Evolutionary conservation across 2,797 vertebrate species (phyloP), one percentile per base, ranked within the genome.

Genomic region (Enteromius anoplus): DNA sequence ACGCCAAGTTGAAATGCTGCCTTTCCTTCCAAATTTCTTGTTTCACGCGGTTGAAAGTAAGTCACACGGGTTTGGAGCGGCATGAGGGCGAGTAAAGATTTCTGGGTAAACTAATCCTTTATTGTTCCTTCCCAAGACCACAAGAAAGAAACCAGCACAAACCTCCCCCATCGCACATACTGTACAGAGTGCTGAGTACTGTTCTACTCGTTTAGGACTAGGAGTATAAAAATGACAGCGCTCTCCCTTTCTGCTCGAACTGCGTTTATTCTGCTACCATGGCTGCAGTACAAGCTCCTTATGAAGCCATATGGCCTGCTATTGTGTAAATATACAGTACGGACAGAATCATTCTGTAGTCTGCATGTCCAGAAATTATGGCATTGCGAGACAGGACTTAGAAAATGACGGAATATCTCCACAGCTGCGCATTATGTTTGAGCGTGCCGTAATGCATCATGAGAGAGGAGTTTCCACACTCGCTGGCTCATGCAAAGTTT

Each of bases 381-480:
- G 70, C 79, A 73, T 69, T 80, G 81, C 49, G 40, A 45, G 51
- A 78, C 81, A 84, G 70, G 69, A 51, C 69, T 84, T 69, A 5
- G 82, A 81, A 86, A 78, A 80, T 66, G 49, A 77, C 5, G 75
- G 21, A 84, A 91, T 90, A 91, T 89, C 89, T 90, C 88, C 65
- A 91, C 93, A 90, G 89, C 90, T 91, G 90, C 90, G 92, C 91
- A 85, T 89, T 88, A 93, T 90, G 89, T 92, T 91, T 89, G 91
- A 86, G 92, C 92, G 92, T 92, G 89, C 92, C 87, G 92, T 94
- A 93, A 92, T 92, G 91, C 23, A 83, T 94, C 91, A 94, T 95
- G 93, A 95, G 93, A 91, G 93, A 94, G 93, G 92, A 94, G 93
- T 96, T 96, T 96, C 95, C 95, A 96, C 94, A 94, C 93, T 93